Evolutionary conservation across 2,113 vertebrate genomes (phyloP).

Genomic region (Lamprotornis superbus): DNA sequence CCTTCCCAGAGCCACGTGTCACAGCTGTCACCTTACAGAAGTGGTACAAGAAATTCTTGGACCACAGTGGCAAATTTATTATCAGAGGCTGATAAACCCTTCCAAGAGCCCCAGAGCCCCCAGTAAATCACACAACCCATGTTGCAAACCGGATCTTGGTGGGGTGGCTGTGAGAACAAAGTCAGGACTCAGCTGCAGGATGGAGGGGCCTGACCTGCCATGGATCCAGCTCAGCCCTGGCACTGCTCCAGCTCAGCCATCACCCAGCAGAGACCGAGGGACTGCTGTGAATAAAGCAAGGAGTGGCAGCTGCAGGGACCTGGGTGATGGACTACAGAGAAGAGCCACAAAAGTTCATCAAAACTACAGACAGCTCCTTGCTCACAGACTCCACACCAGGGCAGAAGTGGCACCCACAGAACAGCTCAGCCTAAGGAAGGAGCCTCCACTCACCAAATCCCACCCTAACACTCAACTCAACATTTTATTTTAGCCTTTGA

Average conservation of each 20-base stretch:
- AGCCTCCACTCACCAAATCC: background rate
- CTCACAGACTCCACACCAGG: background rate
- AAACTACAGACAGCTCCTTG: background rate
- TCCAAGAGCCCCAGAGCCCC: background rate
- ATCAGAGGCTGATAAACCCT: conserved; percentile 39
- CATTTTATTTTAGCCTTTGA: background rate
- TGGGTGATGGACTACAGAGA: background rate
- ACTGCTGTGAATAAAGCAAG: background rate
- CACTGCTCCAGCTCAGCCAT: background rate
- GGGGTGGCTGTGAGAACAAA: background rate
- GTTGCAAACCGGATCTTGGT: background rate
- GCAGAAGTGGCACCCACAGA: background rate
- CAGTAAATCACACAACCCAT: conserved; percentile 16
- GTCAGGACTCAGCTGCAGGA: background rate
- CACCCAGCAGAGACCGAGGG: background rate
- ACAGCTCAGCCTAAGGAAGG: background rate
- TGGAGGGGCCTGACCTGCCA: background rate
- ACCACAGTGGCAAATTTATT: background rate
- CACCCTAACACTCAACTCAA: background rate
- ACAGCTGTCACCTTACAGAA: background rate
- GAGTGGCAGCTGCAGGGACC: background rate
- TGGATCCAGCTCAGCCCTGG: background rate
- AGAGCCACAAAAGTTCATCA: background rate
- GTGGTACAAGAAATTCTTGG: background rate
- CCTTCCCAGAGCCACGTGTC: background rate